Evolutionary conservation across 92 coral and sea anemone genomes (phyloP).

Genomic region (Ricordea florida): DNA sequence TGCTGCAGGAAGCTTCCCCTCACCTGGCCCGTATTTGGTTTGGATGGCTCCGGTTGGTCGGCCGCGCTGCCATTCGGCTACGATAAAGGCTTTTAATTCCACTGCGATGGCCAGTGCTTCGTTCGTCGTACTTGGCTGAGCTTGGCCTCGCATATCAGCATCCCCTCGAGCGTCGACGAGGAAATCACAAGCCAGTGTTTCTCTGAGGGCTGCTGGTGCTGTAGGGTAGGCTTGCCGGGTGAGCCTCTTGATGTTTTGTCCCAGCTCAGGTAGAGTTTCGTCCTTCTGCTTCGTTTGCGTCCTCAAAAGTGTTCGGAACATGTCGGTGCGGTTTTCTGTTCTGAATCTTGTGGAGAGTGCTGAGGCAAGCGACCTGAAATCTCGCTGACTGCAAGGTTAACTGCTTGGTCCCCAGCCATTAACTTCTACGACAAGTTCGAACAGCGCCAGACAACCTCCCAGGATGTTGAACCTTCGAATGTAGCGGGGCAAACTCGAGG

Average conservation of each 20-base stretch:
- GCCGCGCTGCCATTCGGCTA: constrained; percentile 11
- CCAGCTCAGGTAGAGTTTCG: constrained; percentile 37
- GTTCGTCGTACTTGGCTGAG: constrained; percentile 7
- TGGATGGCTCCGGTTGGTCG: background rate
- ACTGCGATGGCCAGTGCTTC: constrained; percentile 18
- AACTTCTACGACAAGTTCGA: constrained; percentile 34
- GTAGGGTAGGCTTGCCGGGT: constrained; percentile 16
- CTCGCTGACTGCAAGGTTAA: constrained; percentile 51
- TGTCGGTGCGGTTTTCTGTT: constrained; percentile 22
- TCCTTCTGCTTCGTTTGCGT: constrained; percentile 13
- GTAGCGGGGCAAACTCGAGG: constrained; percentile 22
- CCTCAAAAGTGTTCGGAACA: constrained; percentile 25
- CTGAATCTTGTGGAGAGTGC: constrained; percentile 29
- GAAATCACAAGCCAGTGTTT: constrained; percentile 15
- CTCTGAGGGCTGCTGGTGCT: background rate
- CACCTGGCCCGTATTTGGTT: no score
- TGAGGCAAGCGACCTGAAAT: constrained; percentile 5
- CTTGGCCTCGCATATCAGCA: constrained; percentile 30
- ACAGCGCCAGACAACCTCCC: constrained; percentile 62
- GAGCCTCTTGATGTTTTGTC: constrained; percentile 15
- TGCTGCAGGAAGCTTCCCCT: no score
- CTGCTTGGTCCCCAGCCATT: constrained; percentile 48
- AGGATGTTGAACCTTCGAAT: constrained; percentile 35
- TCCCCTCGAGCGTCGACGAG: constrained; percentile 38
- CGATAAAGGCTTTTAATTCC: constrained; percentile 18